A percentile compares a stretch with the other conserved stretches of the same genome.
Conservation (phyloP, 2,113 vertebrate genomes). For the Ornithorhynchus anatinus region DNA sequence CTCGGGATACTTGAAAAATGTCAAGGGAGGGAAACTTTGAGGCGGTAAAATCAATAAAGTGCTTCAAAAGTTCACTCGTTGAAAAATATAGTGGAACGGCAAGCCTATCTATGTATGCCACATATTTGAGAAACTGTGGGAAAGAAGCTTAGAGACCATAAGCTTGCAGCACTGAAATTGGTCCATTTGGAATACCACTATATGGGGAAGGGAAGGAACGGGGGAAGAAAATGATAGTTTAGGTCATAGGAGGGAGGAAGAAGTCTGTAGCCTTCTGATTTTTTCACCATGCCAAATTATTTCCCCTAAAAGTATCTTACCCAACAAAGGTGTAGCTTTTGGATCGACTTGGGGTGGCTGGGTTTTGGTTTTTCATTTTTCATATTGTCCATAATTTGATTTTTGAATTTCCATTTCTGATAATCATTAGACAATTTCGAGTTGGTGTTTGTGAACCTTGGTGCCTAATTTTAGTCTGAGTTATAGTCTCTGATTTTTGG, state of each 20-base stretch:
- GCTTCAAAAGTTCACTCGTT: neutral
- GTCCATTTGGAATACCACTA: neutral
- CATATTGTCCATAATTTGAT: no score
- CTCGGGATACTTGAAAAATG: neutral
- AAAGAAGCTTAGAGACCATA: neutral
- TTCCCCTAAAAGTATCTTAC: neutral
- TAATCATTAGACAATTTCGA: no score
- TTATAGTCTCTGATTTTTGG: neutral
- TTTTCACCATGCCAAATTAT: neutral
- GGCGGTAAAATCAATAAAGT: neutral
- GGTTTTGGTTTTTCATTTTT: no score
- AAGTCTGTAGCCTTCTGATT: neutral
- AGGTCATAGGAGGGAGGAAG: neutral
- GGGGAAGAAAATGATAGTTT: no score
- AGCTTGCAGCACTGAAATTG: neutral
- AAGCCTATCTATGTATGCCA: neutral
- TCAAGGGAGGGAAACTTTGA: neutral
- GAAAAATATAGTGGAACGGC: neutral
- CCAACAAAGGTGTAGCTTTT: no score
- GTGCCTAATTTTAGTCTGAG: neutral
- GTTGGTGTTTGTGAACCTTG: neutral
- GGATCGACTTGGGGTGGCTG: no score
- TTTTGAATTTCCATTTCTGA: no score
- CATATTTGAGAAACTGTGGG: neutral
- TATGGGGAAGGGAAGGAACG: neutral